Percentiles rank a stretch among this genome's conserved stretches.
Evolutionary conservation across 2,888 invertebrate species (phyloP).

Genomic region (Unio pictorum): DNA sequence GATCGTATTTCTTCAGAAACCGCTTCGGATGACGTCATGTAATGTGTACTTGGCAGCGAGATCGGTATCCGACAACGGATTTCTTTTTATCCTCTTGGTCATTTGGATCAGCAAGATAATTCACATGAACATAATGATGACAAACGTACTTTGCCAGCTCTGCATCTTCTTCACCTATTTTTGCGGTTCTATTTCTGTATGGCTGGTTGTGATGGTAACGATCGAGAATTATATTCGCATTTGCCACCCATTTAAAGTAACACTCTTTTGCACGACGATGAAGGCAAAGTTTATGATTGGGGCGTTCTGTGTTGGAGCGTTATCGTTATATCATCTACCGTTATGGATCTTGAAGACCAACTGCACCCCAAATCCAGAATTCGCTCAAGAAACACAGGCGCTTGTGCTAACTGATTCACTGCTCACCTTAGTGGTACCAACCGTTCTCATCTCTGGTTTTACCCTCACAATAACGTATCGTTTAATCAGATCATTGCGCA

Average conservation of each 20-base stretch:
- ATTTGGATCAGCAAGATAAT: constrained; percentile 40
- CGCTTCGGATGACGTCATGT: constrained; percentile 81
- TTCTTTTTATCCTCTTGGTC: constrained; percentile 78
- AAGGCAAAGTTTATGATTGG: constrained; percentile 41
- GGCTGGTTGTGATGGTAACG: constrained; percentile 89
- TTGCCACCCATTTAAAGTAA: constrained; percentile 79
- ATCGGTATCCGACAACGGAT: constrained; percentile 84
- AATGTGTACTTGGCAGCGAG: constrained; percentile 84
- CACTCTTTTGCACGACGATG: constrained; percentile 40
- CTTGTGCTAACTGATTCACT: constrained; percentile 41
- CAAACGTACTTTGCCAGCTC: no score
- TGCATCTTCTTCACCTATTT: no score
- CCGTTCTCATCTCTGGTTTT: constrained; percentile 23
- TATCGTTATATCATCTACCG: constrained; percentile 46
- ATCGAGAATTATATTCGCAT: constrained; percentile 88
- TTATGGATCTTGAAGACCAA: constrained; percentile 41
- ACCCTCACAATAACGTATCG: constrained; percentile 19
- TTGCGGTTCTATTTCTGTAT: constrained; percentile 82
- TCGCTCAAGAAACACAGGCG: constrained; percentile 24
- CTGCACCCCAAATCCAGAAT: constrained; percentile 35
- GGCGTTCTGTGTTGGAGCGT: constrained; percentile 25
- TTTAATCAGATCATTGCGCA: no score
- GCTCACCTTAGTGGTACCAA: constrained; percentile 29
- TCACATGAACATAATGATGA: neutral
- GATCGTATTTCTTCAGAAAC: constrained; percentile 81